Conservation (phyloP, 2,797 vertebrate genomes). For the Chaetodon trifasciatus region DNA sequence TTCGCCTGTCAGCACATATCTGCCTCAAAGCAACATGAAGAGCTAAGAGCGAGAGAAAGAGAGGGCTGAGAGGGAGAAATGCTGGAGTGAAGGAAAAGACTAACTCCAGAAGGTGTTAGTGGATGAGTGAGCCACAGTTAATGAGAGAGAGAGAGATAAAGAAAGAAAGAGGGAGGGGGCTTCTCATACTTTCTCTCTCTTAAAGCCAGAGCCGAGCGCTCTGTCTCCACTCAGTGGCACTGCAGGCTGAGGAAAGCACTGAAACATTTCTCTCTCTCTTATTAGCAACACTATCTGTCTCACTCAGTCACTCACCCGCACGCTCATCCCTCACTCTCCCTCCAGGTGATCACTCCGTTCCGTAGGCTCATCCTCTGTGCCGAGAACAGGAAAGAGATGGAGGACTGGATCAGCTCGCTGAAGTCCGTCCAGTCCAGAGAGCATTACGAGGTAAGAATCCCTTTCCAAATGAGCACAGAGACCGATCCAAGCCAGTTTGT, state of each 20-base stretch:
- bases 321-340: conserved; percentile 22
- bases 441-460: conserved; percentile 94
- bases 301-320: conserved; percentile 8
- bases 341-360: conserved; percentile 95
- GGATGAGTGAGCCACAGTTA: conserved; percentile 63
- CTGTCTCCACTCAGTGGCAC: conserved; percentile 69
- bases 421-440: conserved; percentile 97
- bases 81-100: conserved; percentile 49
- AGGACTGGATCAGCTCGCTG: conserved; percentile 95
- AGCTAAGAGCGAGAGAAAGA: conserved; percentile 32
- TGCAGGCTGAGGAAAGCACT: conserved; percentile 60
- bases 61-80: conserved; percentile 28
- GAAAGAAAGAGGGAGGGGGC: conserved; percentile 50
- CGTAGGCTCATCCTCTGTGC: conserved; percentile 93
- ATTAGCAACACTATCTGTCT: conserved; percentile 40
- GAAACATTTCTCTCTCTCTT: conserved; percentile 48
- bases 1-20: conserved; percentile 81
- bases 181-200: conserved; percentile 66
- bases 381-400: conserved; percentile 96
- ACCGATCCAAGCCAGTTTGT: neutral
- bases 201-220: conserved; percentile 70
- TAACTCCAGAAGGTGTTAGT: conserved; percentile 69
- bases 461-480: neutral
- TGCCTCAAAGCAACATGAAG: conserved; percentile 72
- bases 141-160: conserved; percentile 60